Base-by-base conservation (phyloP, 2,888 invertebrate species). In the Caenorhabditis wallacei region DNA sequence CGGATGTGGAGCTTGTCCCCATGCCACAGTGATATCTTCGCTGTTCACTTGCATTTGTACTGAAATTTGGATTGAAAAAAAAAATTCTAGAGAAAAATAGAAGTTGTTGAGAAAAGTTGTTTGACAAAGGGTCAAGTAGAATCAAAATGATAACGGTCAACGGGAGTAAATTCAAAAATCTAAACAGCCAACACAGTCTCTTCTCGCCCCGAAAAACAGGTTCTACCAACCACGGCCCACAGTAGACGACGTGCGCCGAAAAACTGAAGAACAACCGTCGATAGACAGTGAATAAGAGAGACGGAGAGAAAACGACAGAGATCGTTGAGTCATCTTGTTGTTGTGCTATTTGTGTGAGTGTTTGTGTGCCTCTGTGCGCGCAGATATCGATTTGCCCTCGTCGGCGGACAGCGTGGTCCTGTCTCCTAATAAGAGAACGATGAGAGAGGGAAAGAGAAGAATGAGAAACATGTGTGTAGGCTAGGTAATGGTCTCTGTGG, bases 11-110 rank as follows among this genome's bases (percentile, higher is more conserved):
- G 86, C 80, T 70, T 89, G 89, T 18, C 91, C 91, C 91, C 91
- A 91, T 10, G 90, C 89, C 48, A 91, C 88, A 2, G 90, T 90
- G 56, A 91, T 88, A 68, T 91, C 91, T 69, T 91, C 90, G 26
- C 81, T 88, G 43, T 88, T 84, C 1, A 90, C 91, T 82, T 89
- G 84, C 89, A 90, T 90, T 37, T 66, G 64, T 20, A 66, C 37
- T 16, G 8, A 13, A 53, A 16, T 1, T 16, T 22, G 20, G 13
- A 18, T 54, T 40, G 11, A 43, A 26, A 2, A 37, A 37, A 57
- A 35, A 26, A 26, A 35, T 8, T 11, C 11, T 46, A 48, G 35
- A 51, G 46, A 68, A 35, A 8, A 35, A 4, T 16, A 0, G 51
- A 35, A 4, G 22, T 0, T 11, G 0, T 46, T 20, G n/a, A 51